These are phyloP conservation scores for Ceriagrion tenellum DNA, from an alignment of 2,888 invertebrate genomes.

Conservation along the genomic window DNA sequence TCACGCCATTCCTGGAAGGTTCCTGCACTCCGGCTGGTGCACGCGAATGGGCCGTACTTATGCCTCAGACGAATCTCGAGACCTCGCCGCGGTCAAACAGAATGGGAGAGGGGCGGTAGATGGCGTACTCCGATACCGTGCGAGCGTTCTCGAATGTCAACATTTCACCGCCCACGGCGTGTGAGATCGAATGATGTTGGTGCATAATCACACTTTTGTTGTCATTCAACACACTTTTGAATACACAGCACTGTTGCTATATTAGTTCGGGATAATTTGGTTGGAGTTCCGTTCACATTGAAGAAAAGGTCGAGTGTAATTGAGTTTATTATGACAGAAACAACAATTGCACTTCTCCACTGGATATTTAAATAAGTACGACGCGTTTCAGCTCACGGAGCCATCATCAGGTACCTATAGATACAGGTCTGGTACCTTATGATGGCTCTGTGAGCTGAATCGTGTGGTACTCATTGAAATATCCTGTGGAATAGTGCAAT, in stretches of 20 bases:
- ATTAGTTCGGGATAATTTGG: background rate
- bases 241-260: background rate
- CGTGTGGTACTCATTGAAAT: too few species aligned
- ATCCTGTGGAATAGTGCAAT: too few species aligned
- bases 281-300: too few species aligned
- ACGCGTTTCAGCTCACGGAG: too few species aligned
- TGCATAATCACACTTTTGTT: too few species aligned
- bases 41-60: background rate
- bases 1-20: background rate
- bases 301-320: too few species aligned
- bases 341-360: too few species aligned
- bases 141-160: background rate
- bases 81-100: background rate
- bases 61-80: background rate
- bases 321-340: too few species aligned
- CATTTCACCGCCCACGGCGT: background rate
- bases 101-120: background rate
- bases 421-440: too few species aligned
- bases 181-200: background rate
- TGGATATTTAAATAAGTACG: too few species aligned
- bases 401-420: too few species aligned
- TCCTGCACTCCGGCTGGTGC: background rate
- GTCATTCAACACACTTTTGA: background rate
- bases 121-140: background rate
- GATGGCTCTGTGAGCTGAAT: too few species aligned